Conservation (phyloP, 2,797 vertebrate genomes). For the Hylomyscus alleni region DNA sequence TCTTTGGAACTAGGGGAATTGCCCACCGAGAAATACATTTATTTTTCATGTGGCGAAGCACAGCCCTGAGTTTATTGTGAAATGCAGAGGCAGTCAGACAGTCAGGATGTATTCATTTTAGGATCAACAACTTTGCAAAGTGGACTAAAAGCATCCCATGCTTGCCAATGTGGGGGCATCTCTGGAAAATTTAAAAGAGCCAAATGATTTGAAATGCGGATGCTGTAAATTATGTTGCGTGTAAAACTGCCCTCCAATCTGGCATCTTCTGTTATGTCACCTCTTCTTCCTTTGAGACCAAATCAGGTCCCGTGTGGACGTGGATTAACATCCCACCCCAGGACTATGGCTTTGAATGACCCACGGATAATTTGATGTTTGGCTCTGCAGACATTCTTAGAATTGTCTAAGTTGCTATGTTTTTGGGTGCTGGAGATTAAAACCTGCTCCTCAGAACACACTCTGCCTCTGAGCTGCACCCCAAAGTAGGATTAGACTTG, state of each 20-base stretch:
- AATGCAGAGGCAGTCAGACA: not conserved
- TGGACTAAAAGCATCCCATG: not conserved
- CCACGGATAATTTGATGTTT: not conserved
- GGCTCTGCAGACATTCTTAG: not conserved
- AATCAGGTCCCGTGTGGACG: not conserved
- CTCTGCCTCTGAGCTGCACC: not conserved
- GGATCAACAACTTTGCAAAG: conserved; percentile 13
- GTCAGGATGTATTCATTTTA: not conserved
- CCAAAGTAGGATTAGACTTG: not conserved
- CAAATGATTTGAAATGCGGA: conserved; percentile 11
- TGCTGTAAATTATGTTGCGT: not conserved
- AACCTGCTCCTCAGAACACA: not conserved
- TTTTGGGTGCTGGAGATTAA: not conserved
- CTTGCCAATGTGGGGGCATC: not conserved
- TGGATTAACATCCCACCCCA: not conserved
- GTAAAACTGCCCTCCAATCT: not conserved
- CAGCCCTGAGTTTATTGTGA: not conserved
- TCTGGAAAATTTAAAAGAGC: conserved; percentile 24
- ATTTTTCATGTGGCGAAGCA: not conserved
- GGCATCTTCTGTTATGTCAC: not conserved
- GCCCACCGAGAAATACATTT: not conserved
- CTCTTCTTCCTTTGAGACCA: not conserved
- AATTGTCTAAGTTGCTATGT: not conserved
- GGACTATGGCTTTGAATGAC: not conserved
- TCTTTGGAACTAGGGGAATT: not conserved